Evolutionary conservation across 2,797 vertebrate species (phyloP), one percentile per base, ranked within the genome.

Genomic region (Phoeniculus purpureus): DNA sequence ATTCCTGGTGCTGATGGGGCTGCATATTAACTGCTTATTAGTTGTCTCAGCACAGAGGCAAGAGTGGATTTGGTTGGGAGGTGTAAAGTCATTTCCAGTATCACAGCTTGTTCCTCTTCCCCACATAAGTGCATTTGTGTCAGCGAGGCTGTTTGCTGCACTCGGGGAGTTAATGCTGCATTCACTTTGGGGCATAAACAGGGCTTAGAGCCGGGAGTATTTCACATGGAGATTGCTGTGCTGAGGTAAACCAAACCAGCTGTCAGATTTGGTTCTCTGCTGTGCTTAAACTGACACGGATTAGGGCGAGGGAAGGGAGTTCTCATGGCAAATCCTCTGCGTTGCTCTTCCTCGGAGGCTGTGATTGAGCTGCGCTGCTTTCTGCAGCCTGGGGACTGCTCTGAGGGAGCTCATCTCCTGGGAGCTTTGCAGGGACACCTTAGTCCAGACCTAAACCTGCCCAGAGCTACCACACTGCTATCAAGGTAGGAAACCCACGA

Each of bases 1-100:
- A 72, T 48, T 87, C 71, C n/a, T 6, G 9, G 26, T n/a, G 90
- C 93, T 90, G 90, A 66, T 79, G 85, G 92, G 71, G 26, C 85
- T 90, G 92, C 85, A 71, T 81, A 88, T 93, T 90, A 94, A 81
- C 90, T 91, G 90, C 85, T 88, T 83, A 87, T 91, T 81, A 93
- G 79, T 81, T 73, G 80, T 31, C 85, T 23, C 76, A 32, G 80
- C 74, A 76, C 77, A 87, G 91, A 81, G 67, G 82, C 70, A 21
- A 81, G 76, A 0, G 5, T 54, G 67, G 89, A 58, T 91, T 90
- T 75, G 40, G 74, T 47, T 29, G 81, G 73, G 52, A 76, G 71
- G 80, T 54, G 21, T 29, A 34, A 91, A 89, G 77, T 34, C 9
- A 0, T 34, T 83, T 31, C 47, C 40, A 56, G 71, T 15, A 40